Evolutionary conservation across 2,888 invertebrate genomes (phyloP), one percentile per base, ranked within the genome.

Genomic region (Nomada fabriciana): DNA sequence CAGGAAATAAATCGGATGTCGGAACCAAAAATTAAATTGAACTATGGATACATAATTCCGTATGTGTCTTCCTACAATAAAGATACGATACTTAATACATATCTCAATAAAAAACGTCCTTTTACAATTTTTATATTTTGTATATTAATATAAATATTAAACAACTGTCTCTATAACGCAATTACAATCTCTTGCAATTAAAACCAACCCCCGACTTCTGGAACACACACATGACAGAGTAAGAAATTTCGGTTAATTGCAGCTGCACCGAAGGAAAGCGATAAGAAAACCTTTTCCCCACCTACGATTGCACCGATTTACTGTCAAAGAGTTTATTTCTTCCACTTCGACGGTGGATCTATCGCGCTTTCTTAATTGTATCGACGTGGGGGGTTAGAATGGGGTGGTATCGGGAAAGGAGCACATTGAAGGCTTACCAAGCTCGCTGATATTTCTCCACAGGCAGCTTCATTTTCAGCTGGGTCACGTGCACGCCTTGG

Each of bases 311-410:
- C 63, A 78, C 71, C 73, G 71, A 85, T 61, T 79, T 65, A 72
- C 61, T 50, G 71, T 74, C 60, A 79, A 85, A 85, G 80, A 73
- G 85, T 85, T 83, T 83, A 85, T 83, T 85, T 78, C 73, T 69
- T 64, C 61, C 23, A 15, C 25, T 23, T 61, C 25, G 70, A 42
- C 47, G 59, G 60, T 15, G 71, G n/a, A 78, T 83, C 85, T 85
- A 77, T 74, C 52, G 76, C 68, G 50, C 67, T 76, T 43, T 69
- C 74, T 86, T 86, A 86, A 86, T 86, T 84, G 84, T 79, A 76
- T 81, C 86, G 15, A 13, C 47, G 72, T 57, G 9, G 36, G 7
- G 43, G 60, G 25, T 15, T 13, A 43, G 29, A 68, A 18, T 7
- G 57, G 36, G n/a, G 71, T 1, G 18, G 36, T 18, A 55, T 15